These are phyloP conservation scores for Tenualosa ilisha DNA, from an alignment of 2,797 vertebrate genomes.

Conservation along the genomic window DNA sequence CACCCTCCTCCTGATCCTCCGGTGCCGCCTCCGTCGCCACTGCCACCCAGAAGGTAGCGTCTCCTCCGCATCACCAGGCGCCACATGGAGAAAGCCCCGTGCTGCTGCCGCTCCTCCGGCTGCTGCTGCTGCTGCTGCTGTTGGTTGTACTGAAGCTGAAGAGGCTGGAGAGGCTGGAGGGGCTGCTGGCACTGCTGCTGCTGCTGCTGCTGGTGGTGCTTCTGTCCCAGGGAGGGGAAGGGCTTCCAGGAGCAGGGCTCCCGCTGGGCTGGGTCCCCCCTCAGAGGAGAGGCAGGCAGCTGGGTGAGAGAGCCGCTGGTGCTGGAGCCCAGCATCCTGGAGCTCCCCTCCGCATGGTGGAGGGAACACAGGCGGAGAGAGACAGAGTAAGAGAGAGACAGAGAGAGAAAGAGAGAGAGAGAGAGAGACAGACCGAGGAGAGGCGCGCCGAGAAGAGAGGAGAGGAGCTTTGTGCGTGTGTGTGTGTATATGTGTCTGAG, in stretches of 20 bases:
- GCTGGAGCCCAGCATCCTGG: slow-evolving; percentile 23
- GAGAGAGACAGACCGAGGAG: background rate
- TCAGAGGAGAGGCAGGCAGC: slow-evolving; percentile 23
- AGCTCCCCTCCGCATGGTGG: slow-evolving; percentile 4
- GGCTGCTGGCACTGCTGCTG: background rate
- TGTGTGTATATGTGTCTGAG: background rate
- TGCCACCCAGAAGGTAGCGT: slow-evolving; percentile 6
- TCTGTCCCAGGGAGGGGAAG: background rate
- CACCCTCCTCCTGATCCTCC: background rate
- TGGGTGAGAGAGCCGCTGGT: background rate
- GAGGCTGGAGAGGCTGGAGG: background rate
- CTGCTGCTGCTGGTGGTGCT: background rate
- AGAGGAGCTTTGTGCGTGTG: background rate
- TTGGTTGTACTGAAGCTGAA: background rate
- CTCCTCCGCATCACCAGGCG: slow-evolving; percentile 3
- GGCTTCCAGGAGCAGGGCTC: background rate
- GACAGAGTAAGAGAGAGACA: background rate
- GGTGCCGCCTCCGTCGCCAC: background rate
- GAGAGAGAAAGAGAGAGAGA: background rate
- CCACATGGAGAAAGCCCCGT: background rate
- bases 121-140: background rate
- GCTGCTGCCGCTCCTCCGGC: background rate
- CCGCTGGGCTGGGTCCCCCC: background rate
- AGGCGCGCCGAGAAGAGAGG: background rate
- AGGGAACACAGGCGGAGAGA: background rate